These are phyloP conservation scores for Hydrolagus affinis DNA, from an alignment of 2,113 vertebrate species.

Conservation along the genomic window DNA sequence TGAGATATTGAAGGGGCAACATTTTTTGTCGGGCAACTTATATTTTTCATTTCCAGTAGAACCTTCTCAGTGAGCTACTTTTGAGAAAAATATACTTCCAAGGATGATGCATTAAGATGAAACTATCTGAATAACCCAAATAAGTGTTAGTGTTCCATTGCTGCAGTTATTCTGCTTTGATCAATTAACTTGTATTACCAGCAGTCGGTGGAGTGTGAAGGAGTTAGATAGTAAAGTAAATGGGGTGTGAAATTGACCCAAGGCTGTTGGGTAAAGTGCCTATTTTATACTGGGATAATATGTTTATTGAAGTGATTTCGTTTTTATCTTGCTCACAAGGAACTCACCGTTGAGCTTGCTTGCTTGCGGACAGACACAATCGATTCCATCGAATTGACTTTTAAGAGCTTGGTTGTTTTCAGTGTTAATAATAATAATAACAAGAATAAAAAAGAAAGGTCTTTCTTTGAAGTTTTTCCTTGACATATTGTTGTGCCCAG, in stretches of 20 bases:
- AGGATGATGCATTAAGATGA: background rate
- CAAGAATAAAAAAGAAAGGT: background rate
- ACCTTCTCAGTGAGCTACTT: too few species aligned
- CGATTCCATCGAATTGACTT: too few species aligned
- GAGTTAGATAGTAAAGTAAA: conserved; percentile 2
- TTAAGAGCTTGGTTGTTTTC: background rate
- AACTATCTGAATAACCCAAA: conserved; percentile 1
- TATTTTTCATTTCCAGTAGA: too few species aligned
- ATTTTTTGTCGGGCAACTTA: too few species aligned
- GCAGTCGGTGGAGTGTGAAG: background rate
- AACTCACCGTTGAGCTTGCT: too few species aligned
- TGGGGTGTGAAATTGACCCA: conserved; percentile 5
- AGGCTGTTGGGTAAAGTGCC: background rate
- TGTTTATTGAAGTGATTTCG: too few species aligned
- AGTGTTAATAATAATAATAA: background rate
- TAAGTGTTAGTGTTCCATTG: background rate
- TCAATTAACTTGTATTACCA: conserved; percentile 12
- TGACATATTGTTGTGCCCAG: conserved; percentile 46
- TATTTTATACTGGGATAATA: too few species aligned
- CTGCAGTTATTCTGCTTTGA: background rate
- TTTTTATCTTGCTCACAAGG: too few species aligned
- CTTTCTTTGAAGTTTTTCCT: conserved; percentile 37
- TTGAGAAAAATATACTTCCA: too few species aligned
- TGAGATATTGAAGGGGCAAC: too few species aligned
- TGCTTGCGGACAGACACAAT: too few species aligned